A percentile compares a stretch with the other conserved stretches of the same genome.
Conservation (phyloP, 1,140 invertebrate species). For the Diuraphis noxia region DNA sequence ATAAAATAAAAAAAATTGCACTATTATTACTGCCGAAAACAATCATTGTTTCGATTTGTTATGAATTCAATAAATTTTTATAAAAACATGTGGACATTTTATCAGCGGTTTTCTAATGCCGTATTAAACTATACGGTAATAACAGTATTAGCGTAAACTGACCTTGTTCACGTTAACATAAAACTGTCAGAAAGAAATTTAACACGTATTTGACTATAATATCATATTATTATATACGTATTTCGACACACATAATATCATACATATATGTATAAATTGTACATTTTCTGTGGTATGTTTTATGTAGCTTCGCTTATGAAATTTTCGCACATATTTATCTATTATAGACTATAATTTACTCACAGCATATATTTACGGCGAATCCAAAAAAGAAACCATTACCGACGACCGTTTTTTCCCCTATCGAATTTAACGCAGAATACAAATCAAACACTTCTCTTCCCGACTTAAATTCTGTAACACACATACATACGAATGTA, state of each 20-base stretch:
- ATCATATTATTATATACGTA: not conserved
- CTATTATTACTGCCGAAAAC: not conserved
- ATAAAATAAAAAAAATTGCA: not conserved
- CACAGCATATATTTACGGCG: not conserved
- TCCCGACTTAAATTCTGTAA: not conserved
- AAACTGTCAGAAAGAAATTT: not conserved
- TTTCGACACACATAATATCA: not conserved
- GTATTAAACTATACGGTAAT: not conserved
- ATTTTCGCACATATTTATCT: conserved; percentile 1
- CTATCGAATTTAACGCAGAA: not conserved
- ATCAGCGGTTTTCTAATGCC: not conserved
- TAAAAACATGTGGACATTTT: not conserved
- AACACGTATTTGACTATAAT: not conserved
- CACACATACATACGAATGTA: not conserved
- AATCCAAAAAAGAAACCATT: conserved; percentile 16
- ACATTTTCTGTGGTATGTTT: not conserved
- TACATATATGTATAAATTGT: not conserved
- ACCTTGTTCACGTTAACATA: not conserved
- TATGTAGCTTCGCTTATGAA: not conserved
- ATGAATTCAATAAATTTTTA: not conserved
- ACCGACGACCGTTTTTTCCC: not conserved
- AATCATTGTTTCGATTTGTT: not conserved
- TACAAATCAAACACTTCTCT: conserved; percentile 18
- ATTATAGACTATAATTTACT: not conserved
- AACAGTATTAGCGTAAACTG: not conserved